Evolutionary conservation across 2,888 invertebrate species (phyloP), one percentile per base, ranked within the genome.

Genomic region (Torymus aiolomorphi): DNA sequence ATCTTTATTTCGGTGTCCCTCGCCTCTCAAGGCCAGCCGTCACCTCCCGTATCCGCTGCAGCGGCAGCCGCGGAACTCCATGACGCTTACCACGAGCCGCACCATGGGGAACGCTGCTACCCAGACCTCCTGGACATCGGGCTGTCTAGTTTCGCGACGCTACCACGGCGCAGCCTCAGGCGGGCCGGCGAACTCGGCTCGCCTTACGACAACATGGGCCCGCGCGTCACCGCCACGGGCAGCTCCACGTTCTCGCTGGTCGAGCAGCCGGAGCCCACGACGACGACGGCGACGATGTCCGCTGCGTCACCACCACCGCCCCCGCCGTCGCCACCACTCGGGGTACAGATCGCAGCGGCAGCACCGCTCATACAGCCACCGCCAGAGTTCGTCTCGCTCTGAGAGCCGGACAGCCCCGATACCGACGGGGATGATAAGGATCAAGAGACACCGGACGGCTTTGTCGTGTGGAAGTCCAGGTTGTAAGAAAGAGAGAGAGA

Each of bases 131-230:
- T 96, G 83, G 96, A 95, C 88, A 93, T 95, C 84, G 80, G 82
- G 0, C 42, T 77, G n/a, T 71, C 77, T 31, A 77, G 85, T 78
- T 90, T 88, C 59, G 89, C 90, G 49, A 90, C 90, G 2, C 83
- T 90, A 65, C 93, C 93, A 1, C 90, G 92, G 73, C 89, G 93
- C 76, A 91, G 91, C 71, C 87, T 93, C 67, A 92, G 92, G 81
- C 94, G 95, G 75, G 95, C 82, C 97, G 89, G 97, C 91, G 81
- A 82, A 57, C 88, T 93, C 72, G 92, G 92, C 82, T 94, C 95
- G 74, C 95, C 95, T 82, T 97, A 97, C 90, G 97, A 97, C 91
- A 97, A 97, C 91, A 96, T 97, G 95, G 97, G 97, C 10, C 95
- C 96, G 73, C 93, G 97, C 83, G 96, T 97, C 72, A 97, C 97